Evolutionary conservation across 2,797 vertebrate genomes (phyloP), one percentile per base, ranked within the genome.

Genomic region (Erpetoichthys calabaricus): DNA sequence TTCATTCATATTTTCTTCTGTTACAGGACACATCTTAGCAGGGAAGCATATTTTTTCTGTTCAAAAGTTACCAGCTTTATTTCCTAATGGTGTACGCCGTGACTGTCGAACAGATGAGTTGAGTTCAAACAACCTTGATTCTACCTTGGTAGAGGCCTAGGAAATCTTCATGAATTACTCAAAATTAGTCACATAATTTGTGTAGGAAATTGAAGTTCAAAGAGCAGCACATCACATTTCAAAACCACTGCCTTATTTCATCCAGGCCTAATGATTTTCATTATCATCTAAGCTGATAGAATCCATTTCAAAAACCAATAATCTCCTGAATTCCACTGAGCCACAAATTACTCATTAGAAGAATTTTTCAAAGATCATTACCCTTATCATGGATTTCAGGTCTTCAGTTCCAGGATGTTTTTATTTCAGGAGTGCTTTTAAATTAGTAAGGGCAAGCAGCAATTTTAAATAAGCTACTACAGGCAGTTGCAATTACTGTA

Each of bases 321-420:
- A 77, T 82, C 76, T 79, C 76, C 72, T 77, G 67, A 84, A 83
- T 83, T 83, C 69, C 74, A 81, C 69, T 73, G 71, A 83, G 74
- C 76, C 76, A 79, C 75, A 84, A 86, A 85, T 84, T 84, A 80
- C 71, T 79, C 75, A 81, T 85, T 83, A 86, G 74, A 74, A 69
- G 73, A 77, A 78, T 70, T 75, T 83, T 83, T 87, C 81, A 83
- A 71, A 81, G 78, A 81, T 81, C 80, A 86, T 86, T 87, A 82
- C 75, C 74, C 85, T 83, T 76, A 65, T 61, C 71, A 81, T 76
- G 75, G 72, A 78, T 77, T 80, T 75, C 72, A 53, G 45, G 59
- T 74, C 75, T 78, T 74, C 64, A 65, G 80, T 78, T 83, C 65
- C 71, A 68, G 64, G 68, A 64, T 73, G 65, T 42, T 62, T 56